These are phyloP conservation scores for Chaetodon trifascialis DNA, from an alignment of 2,113 vertebrate species.

Conservation along the genomic window DNA sequence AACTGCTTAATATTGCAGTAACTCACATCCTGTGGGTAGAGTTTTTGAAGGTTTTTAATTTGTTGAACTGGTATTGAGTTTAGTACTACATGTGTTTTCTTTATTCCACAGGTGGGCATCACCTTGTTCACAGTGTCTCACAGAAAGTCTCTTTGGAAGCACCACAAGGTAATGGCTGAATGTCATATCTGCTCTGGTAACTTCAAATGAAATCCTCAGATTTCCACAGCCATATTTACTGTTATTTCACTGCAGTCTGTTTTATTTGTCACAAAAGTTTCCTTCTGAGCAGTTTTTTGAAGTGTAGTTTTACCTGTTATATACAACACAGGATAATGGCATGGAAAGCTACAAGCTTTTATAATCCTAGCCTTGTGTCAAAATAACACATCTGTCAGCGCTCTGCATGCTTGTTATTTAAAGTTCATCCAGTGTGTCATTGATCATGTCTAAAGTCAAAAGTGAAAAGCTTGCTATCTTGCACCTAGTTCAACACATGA, in stretches of 20 bases:
- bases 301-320: background rate
- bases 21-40: background rate
- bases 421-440: too few species aligned
- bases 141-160: conserved; percentile 98
- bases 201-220: background rate
- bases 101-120: conserved; percentile 91
- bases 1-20: too few species aligned
- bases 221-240: too few species aligned
- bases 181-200: too few species aligned
- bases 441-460: too few species aligned
- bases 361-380: background rate
- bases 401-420: too few species aligned
- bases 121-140: conserved; percentile 98
- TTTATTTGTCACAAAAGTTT: background rate
- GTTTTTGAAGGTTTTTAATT: background rate
- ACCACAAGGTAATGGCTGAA: conserved; percentile 88
- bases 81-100: background rate
- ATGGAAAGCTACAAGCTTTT: background rate
- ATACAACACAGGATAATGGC: background rate
- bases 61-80: background rate
- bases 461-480: background rate
- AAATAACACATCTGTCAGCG: background rate
- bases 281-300: background rate
- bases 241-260: background rate
- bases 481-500: background rate